phyloP scores from a whole-genome alignment of 2,888 invertebrate species.

The Torymus tubicola region DNA sequence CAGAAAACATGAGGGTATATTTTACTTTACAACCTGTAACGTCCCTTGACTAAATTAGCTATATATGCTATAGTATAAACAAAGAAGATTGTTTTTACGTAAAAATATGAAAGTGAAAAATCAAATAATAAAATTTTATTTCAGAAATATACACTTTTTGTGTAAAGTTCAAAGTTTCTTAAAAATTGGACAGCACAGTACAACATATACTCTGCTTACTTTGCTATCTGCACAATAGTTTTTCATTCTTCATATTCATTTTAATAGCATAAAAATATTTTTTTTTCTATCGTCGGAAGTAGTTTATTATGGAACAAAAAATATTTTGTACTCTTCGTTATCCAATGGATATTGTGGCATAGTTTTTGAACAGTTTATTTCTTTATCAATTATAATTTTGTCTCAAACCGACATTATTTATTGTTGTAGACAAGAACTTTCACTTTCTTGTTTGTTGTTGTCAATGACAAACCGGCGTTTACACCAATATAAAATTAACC shows the following conservation, averaged over 20 bases:
- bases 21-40: conserved; percentile 3
- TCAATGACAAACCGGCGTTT: not conserved
- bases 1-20: not conserved
- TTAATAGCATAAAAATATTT: conserved; percentile 35
- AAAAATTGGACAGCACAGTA: not conserved
- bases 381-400: not conserved
- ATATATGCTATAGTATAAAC: conserved; percentile 14
- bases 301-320: conserved; percentile 20
- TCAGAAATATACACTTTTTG: conserved; percentile 12
- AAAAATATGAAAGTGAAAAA: conserved; percentile 14
- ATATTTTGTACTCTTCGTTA: conserved; percentile 50
- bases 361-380: conserved; percentile 21
- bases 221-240: conserved; percentile 22
- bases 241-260: conserved; percentile 25
- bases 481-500: conserved; percentile 9
- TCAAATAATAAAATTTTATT: conserved; percentile 18
- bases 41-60: conserved; percentile 9
- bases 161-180: not conserved
- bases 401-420: conserved; percentile 13
- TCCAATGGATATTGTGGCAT: conserved; percentile 37
- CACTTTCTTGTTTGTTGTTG: not conserved
- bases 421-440: conserved; percentile 20
- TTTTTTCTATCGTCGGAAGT: conserved; percentile 22
- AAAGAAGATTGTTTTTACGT: conserved; percentile 1
- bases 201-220: conserved; percentile 24